Evolutionary conservation across 1,140 invertebrate species (phyloP), one percentile per base, ranked within the genome.

Genomic region (Temnothorax longispinosus): DNA sequence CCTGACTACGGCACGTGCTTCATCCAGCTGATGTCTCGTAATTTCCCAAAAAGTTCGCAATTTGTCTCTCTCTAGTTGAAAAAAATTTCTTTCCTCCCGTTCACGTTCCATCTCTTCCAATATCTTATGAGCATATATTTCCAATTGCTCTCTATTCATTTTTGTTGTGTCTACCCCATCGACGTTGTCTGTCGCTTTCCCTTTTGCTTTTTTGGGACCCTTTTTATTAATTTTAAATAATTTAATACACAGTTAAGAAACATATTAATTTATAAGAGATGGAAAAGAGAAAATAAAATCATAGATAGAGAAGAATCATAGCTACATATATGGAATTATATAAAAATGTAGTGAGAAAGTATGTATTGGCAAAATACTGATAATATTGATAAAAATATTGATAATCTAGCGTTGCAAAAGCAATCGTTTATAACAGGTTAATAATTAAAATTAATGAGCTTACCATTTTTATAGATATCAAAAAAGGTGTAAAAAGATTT

Each of bases 1-100:
- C 95, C 96, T 97, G 90, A 97, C 92, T 80, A 96, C 94, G 18
- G 97, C 97, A 93, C 97, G 97, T 38, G 97, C 97, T 95, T 99
- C 98, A 86, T 98, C 97, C 8, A 99, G 94, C 93, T 99, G 97
- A 89, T 97, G 97, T 89, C 97, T 96, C 1, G 98, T 98, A 65
- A 98, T 98, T 94, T 99, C 98, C 98, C 98, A 99, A 95, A 99
- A 99, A 44, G 98, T 98, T 87, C 98, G 96, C 18, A 99, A 97
- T 95, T 99, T 99, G 94, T 99, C 99, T 90, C 99, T 96, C 95
- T 99, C 99, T 72, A 99, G 94, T 95, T 99, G 99, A 91, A 99
- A 99, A 93, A 98, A 99, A 94, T 99, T 99, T 89, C 99, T 96
- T 94, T 99, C 98, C 95, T 99, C 98, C 90, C 98, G 96, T 95